A percentile compares a stretch with the other conserved stretches of the same genome.
Evolutionary conservation across 35 echinoderm and acorn worm species (phyloP).

Genomic region (Strongylocentrotus purpuratus): DNA sequence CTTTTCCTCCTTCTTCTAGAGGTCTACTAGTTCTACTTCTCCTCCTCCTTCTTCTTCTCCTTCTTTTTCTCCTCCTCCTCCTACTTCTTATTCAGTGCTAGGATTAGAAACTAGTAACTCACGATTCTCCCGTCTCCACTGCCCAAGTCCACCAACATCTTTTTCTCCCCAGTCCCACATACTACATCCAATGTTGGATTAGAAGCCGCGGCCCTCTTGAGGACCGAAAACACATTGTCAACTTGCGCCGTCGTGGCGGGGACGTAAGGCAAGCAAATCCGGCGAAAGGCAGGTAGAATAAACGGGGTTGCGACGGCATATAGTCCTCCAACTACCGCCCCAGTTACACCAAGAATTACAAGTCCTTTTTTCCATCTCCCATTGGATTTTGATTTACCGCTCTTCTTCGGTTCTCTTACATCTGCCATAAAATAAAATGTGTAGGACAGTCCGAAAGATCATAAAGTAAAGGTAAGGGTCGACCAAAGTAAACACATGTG

Average conservation of each 20-base stretch:
- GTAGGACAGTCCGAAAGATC: no score
- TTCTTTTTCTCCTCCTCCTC: no score
- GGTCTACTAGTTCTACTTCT: no score
- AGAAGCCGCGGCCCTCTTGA: neutral
- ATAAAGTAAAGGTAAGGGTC: no score
- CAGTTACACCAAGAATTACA: constrained; percentile 71
- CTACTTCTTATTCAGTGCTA: no score
- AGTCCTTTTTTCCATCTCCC: constrained; percentile 6
- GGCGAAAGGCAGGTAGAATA: constrained; percentile 76
- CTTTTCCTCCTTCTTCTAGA: no score
- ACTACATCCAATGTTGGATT: neutral
- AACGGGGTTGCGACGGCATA: constrained; percentile 86
- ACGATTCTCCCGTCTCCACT: constrained; percentile 98
- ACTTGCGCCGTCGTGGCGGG: constrained; percentile 85
- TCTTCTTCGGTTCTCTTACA: neutral
- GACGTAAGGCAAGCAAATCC: constrained; percentile 80
- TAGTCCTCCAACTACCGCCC: constrained; percentile 74
- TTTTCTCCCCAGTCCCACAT: constrained; percentile 25
- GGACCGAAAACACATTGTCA: constrained; percentile 74
- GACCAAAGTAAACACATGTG: no score
- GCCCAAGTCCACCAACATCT: constrained; percentile 78
- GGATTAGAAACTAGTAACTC: constrained; percentile 26
- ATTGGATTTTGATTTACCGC: neutral
- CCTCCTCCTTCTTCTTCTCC: no score
- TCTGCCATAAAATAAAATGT: neutral